These are phyloP conservation scores for Polietes domitor DNA, from an alignment of 2,888 invertebrate genomes.

Conservation along the genomic window DNA sequence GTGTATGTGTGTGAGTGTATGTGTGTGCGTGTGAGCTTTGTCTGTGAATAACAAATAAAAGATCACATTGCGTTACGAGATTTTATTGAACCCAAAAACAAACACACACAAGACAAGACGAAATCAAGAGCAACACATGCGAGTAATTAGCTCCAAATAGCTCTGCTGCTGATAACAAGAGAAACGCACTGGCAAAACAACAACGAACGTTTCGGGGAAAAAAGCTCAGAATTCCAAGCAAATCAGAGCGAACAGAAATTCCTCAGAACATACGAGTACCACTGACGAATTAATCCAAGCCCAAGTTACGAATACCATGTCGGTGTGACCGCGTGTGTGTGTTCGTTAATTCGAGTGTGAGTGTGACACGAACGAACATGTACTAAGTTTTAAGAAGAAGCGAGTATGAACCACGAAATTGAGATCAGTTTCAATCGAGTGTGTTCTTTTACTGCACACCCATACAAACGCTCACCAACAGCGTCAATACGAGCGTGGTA, in stretches of 20 bases:
- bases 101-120: constrained; percentile 16
- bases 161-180: constrained; percentile 40
- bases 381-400: constrained; percentile 16
- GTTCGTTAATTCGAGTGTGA: too few relatives aligned
- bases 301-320: background rate
- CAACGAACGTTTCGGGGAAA: constrained; percentile 25
- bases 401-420: constrained; percentile 7
- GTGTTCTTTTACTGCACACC: constrained; percentile 11
- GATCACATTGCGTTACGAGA: constrained; percentile 11
- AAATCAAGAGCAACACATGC: background rate
- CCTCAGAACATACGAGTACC: constrained; percentile 7
- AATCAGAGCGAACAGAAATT: constrained; percentile 14
- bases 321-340: too few relatives aligned
- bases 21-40: constrained; percentile 5
- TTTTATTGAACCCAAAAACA: constrained; percentile 52
- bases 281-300: background rate
- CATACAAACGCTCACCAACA: background rate
- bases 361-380: background rate
- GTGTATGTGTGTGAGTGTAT: constrained; percentile 25
- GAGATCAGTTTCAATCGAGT: constrained; percentile 1
- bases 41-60: constrained; percentile 20
- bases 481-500: background rate
- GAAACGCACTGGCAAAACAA: constrained; percentile 24
- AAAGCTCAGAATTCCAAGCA: constrained; percentile 12
- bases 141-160: constrained; percentile 44